Evolutionary conservation across 2,113 vertebrate genomes (phyloP).

Genomic region (Ancistrus triradiatus): DNA sequence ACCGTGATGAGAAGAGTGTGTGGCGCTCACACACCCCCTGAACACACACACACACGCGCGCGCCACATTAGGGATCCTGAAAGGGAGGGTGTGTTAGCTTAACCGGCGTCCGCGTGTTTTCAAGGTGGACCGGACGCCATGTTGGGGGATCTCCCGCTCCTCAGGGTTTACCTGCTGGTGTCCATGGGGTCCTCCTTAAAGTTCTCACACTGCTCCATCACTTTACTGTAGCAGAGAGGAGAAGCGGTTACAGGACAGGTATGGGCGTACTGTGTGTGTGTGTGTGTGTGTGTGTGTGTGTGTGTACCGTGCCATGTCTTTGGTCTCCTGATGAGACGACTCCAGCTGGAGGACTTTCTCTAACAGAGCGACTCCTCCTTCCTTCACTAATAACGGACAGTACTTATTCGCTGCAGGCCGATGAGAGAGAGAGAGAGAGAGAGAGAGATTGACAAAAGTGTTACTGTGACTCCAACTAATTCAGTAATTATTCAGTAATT

Average conservation of each 20-base stretch:
- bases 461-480: too few species aligned
- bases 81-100: background rate
- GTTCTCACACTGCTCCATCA: slow-evolving; percentile 90
- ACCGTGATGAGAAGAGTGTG: too few species aligned
- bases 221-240: slow-evolving; percentile 75
- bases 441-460: too few species aligned
- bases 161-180: slow-evolving; percentile 80
- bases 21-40: background rate
- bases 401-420: slow-evolving; percentile 84
- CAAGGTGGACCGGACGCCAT: slow-evolving; percentile 7
- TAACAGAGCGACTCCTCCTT: slow-evolving; percentile 85
- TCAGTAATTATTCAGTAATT: too few species aligned
- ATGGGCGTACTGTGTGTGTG: background rate
- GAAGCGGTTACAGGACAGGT: background rate
- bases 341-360: slow-evolving; percentile 82
- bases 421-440: background rate
- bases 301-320: slow-evolving; percentile 90
- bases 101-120: too few species aligned
- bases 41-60: slow-evolving; percentile 7
- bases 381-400: slow-evolving; percentile 92
- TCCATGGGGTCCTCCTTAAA: slow-evolving; percentile 98
- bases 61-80: slow-evolving; percentile 10
- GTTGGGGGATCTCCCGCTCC: background rate
- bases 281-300: slow-evolving; percentile 1
- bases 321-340: slow-evolving; percentile 84